Evolutionary conservation across 2,113 vertebrate genomes (phyloP), one percentile per base, ranked within the genome.

Genomic region (Coptodon rendalli): DNA sequence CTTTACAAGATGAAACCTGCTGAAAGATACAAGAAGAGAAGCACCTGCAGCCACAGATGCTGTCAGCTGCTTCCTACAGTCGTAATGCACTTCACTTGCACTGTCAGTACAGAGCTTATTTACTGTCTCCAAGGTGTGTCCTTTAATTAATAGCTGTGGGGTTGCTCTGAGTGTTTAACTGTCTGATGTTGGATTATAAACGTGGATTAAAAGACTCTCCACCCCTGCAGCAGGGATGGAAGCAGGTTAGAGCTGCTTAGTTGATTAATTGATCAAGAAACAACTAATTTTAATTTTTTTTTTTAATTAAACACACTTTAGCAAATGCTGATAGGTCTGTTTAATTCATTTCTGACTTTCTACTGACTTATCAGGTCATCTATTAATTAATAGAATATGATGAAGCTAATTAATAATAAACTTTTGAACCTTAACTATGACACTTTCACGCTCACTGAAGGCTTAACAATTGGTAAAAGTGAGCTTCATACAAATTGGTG

Each of bases 61-160:
- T 81, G 13, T 34, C 11, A 36, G 50, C 57, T 45, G 57, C 59
- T 73, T 89, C 50, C 45, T 56, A 52, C 80, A 61, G 63, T 50
- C 7, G 29, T 54, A 81, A 83, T 29, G 80, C 90, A 54, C n/a
- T 81, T 85, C 78, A 85, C 63, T 48, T 57, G 76, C 27, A 22
- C 48, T 83, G 89, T 81, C 91, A 82, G 61, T 53, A 80, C 34
- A 12, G 53, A 85, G 78, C 76, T 89, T 85, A 86, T 92, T 89
- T 91, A 79, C 82, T 2, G 76, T 90, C 86, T 88, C 85, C 56
- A 66, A 88, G 81, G 82, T 92, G 87, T 84, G 85, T 31, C 40
- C 22, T 78, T 84, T 89, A 90, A 92, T 91, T 63, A 91, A 89
- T 86, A 84, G 83, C 92, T 86, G 6, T 4, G 17, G 85, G 91